These are phyloP conservation scores for Balearica regulorum DNA, from an alignment of 2,797 vertebrate species.

Conservation along the genomic window DNA sequence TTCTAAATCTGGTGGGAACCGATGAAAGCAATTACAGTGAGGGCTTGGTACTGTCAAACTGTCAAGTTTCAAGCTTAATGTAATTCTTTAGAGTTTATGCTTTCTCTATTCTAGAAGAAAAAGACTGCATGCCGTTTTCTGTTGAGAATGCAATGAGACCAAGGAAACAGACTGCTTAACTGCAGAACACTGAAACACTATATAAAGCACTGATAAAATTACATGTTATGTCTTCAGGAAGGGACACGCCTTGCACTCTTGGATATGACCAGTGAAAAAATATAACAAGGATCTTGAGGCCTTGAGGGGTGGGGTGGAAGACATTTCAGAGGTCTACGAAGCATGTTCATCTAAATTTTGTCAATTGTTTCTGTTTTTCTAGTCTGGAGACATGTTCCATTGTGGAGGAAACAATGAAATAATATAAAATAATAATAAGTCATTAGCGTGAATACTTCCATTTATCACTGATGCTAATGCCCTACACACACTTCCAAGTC, in stretches of 20 bases:
- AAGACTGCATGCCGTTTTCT: conserved; percentile 3
- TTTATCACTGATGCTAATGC: not conserved
- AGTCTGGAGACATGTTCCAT: not conserved
- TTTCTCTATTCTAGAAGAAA: not conserved
- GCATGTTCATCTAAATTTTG: not conserved
- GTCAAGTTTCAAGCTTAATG: not conserved
- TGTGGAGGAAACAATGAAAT: not conserved
- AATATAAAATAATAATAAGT: not conserved
- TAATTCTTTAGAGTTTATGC: not conserved
- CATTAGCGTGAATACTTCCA: not conserved
- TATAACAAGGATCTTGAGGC: not conserved
- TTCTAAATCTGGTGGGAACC: not conserved
- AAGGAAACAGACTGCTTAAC: not conserved
- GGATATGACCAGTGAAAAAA: not conserved
- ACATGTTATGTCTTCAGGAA: not conserved
- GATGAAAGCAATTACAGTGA: not conserved
- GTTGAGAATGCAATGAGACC: not conserved
- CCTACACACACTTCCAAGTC: not conserved
- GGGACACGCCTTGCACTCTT: not conserved
- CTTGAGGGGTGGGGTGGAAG: not conserved
- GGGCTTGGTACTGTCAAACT: conserved; percentile 17
- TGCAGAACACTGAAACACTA: not conserved
- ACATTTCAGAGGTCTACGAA: not conserved
- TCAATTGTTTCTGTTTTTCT: not conserved
- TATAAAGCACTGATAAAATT: not conserved